Base-by-base conservation (phyloP, 2,113 vertebrate species). In the Aspidoscelis tigris region DNA sequence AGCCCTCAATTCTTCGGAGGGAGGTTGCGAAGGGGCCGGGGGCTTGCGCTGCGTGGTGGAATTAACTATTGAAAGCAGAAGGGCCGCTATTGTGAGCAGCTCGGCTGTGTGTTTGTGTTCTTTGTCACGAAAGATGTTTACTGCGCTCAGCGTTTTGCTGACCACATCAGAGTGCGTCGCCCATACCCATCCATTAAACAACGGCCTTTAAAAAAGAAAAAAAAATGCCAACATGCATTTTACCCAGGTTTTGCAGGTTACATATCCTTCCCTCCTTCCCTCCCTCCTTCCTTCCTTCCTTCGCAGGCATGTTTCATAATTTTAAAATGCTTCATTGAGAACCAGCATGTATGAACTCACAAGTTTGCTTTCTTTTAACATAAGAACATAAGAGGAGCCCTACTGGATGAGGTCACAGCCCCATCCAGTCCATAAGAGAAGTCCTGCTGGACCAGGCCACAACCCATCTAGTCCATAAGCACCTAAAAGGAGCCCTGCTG, bases 71-170 rank as follows among this genome's bases (percentile, higher is more conserved):
- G 90, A 93, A 93, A 92, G 90, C 92, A 90, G 50, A 58, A 91
- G 88, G 89, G 92, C 88, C 92, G 85, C 93, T 91, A 89, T 93
- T 88, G 92, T 90, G 87, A 91, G 87, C 91, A 92, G 91, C 91
- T 91, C 91, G 90, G 92, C 86, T 1, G 83, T 86, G 84, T 92
- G 92, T 90, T 90, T 89, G 90, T 93, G 50, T 93, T 93, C 93
- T 93, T 91, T 94, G 92, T 93, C 92, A 92, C 91, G 92, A 93
- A 93, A 92, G 92, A 85, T 93, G 92, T 92, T 93, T 92, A 92
- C 91, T 85, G 84, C 80, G 76, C 90, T 93, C 92, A 92, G 92
- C 92, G 87, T 85, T 93, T 93, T 47, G 26, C 83, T 93, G 88
- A 87, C 86, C 82, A 88, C 78, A 75, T 58, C 88, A 85, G 79